phyloP scores from a whole-genome alignment of 2,797 vertebrate species.

The Chiloscyllium punctatum region DNA sequence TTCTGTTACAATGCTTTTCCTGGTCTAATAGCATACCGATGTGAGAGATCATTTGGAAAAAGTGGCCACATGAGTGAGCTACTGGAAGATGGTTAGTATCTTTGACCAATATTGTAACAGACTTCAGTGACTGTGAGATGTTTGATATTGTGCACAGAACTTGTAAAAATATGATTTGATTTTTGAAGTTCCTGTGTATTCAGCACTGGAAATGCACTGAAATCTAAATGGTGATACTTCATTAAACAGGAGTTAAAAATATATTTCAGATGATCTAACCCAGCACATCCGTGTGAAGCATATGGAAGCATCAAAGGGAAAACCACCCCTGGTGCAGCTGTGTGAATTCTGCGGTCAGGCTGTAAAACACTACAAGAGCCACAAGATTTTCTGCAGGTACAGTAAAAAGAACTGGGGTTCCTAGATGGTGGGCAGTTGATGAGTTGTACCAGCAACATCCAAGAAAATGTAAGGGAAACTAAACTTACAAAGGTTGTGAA shows the following conservation, averaged over 20 bases:
- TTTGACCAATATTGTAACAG: neutral
- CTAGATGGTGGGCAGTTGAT: conserved; percentile 29
- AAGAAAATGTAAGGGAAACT: neutral
- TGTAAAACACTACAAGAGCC: conserved; percentile 44
- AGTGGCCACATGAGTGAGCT: neutral
- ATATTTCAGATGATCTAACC: conserved; percentile 41
- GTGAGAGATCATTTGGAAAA: neutral
- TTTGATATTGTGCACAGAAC: neutral
- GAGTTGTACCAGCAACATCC: conserved; percentile 42
- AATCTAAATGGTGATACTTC: neutral
- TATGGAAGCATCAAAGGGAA: conserved; percentile 40
- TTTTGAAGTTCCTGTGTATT: neutral
- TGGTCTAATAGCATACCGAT: neutral
- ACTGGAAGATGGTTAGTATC: neutral
- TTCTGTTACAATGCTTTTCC: neutral
- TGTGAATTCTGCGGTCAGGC: conserved; percentile 43
- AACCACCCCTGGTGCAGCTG: conserved; percentile 40
- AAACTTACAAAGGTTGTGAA: no score
- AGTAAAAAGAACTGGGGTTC: conserved; percentile 40
- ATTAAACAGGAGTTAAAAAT: neutral
- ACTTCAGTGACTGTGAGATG: neutral
- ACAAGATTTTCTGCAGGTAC: conserved; percentile 45
- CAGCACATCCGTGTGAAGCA: conserved; percentile 40
- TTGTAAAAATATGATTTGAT: neutral
- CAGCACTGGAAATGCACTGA: neutral